These are phyloP conservation scores for Hylaeus anthracinus DNA, from an alignment of 1,140 invertebrate genomes.

Conservation along the genomic window DNA sequence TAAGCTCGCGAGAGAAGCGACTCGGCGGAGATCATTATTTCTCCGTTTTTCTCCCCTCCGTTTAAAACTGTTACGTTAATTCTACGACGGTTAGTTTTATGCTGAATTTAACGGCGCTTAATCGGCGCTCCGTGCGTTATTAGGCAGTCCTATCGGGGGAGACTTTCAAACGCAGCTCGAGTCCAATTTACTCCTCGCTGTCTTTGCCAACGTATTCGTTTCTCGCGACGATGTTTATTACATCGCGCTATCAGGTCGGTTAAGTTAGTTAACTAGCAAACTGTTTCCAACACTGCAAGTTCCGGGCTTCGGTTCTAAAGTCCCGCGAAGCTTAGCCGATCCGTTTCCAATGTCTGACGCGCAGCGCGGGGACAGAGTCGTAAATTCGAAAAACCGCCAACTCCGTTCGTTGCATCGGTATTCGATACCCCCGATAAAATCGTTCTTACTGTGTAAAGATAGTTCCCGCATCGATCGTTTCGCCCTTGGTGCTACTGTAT, in stretches of 20 bases:
- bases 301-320: no score
- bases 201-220: not conserved
- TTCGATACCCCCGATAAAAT: conserved; percentile 33
- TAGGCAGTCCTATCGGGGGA: not conserved
- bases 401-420: not conserved
- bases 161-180: not conserved
- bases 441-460: conserved; percentile 17
- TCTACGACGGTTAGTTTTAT: conserved; percentile 35
- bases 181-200: not conserved
- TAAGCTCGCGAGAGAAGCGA: conserved; percentile 50
- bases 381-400: conserved; percentile 18
- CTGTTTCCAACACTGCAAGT: no score
- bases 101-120: conserved; percentile 43
- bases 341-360: no score
- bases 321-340: no score
- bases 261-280: no score
- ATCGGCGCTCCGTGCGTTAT: not conserved
- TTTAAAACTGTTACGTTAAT: conserved; percentile 31
- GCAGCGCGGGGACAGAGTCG: not conserved
- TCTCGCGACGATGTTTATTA: no score
- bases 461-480: conserved; percentile 23
- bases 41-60: not conserved
- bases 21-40: conserved; percentile 44
- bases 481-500: not conserved
- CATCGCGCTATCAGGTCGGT: no score